Base-by-base conservation (phyloP, 2,797 vertebrate genomes). In the Phyllotis vaccarum region DNA sequence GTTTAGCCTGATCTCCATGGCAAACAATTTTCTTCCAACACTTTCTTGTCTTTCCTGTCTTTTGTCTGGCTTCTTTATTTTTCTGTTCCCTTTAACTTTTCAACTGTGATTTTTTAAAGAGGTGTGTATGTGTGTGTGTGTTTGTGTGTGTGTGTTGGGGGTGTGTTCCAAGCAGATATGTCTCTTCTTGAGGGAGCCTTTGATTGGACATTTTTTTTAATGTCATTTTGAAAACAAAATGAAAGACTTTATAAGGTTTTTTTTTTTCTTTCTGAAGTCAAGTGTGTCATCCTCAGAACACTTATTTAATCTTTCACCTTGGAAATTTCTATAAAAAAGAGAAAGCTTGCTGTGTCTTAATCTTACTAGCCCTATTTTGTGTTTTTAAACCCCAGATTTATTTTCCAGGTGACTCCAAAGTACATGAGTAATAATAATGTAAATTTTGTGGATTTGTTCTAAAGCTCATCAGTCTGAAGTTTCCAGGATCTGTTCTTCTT, bases 321-420 rank as follows among this genome's bases (percentile, higher is more conserved):
- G 86, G 54, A 88, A 94, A 88, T 16, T 72, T 72, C 37, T 75
- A 43, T 64, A 10, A 46, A n/a, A 70, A 83, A 95, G 16, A 79
- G 58, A 46, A 46, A 83, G 16, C 40, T 54, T 40, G 6, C n/a
- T 40, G 70, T 74, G 82, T 86, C 22, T 93, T 93, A 62, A 72
- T 86, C 85, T 89, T 86, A 85, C 86, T 66, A 82, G 93, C 72
- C 31, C 14, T 70, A 66, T 66, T 89, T 88, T 93, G 22, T 74
- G 60, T 95, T 91, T 6, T 52, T 93, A 83, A 94, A 81, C 52
- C 60, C 76, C 22, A 86, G 34, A 49, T 95, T 94, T 90, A 72
- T 89, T 93, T 91, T 62, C 76, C 24, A 93, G 40, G 49, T 5
- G 81, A 64, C 78, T 13, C 83, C 78, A 8, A 89, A 96, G 89